Evolutionary conservation across 2,888 invertebrate species (phyloP).

Genomic region (Fragum fragum): DNA sequence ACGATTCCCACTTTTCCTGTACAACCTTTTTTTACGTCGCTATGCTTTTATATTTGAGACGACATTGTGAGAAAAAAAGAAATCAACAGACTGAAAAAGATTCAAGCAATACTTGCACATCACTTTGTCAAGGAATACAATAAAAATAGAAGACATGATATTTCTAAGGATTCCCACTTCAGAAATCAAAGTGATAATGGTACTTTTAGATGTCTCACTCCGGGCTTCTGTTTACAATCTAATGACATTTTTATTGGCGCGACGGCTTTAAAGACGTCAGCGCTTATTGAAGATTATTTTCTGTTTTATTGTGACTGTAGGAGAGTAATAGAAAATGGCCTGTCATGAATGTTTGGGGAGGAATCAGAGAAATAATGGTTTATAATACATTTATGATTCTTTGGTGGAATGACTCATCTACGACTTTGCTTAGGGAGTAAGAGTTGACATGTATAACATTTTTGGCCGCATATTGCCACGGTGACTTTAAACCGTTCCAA

Average conservation of each 20-base stretch:
- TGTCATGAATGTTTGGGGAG: neutral
- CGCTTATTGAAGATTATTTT: slow-evolving; percentile 13
- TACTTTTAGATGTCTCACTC: neutral
- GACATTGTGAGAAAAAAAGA: too few relatives aligned
- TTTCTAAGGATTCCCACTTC: neutral
- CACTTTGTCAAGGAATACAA: too few relatives aligned
- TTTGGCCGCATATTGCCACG: too few relatives aligned
- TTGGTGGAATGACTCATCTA: neutral
- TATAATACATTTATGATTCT: slow-evolving; percentile 3
- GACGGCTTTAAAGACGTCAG: slow-evolving; percentile 12
- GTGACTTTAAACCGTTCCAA: too few relatives aligned
- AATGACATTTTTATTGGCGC: slow-evolving; percentile 12
- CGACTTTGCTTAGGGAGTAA: too few relatives aligned
- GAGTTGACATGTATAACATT: too few relatives aligned
- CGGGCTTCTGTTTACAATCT: slow-evolving; percentile 15
- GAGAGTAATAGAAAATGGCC: neutral
- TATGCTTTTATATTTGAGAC: too few relatives aligned
- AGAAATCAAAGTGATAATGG: slow-evolving; percentile 22
- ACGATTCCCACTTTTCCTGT: too few relatives aligned
- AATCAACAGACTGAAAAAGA: too few relatives aligned
- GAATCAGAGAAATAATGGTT: slow-evolving; percentile 6
- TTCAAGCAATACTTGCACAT: too few relatives aligned
- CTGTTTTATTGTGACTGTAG: neutral
- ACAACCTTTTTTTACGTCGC: too few relatives aligned
- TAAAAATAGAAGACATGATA: too few relatives aligned